Conservation (phyloP, 2,888 invertebrate genomes). For the Drosophila falleni region DNA sequence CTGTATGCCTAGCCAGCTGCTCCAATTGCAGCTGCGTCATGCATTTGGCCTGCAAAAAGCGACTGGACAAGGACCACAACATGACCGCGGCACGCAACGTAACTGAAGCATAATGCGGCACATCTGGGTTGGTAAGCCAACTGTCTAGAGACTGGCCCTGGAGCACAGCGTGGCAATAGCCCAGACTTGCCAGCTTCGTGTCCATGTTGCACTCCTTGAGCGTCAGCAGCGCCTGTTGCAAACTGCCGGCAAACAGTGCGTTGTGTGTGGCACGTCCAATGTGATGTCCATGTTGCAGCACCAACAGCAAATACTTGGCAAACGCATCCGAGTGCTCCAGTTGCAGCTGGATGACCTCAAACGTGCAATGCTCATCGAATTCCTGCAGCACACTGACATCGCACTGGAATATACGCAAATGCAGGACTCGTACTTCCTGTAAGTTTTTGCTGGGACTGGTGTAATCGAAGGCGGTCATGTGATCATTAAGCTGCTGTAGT, state of each 20-base stretch:
- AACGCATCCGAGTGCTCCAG: slow-evolving; percentile 60
- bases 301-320: slow-evolving; percentile 64
- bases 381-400: slow-evolving; percentile 63
- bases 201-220: slow-evolving; percentile 73
- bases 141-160: slow-evolving; percentile 34
- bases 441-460: slow-evolving; percentile 15
- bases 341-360: slow-evolving; percentile 60
- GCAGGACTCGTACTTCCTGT: slow-evolving; percentile 4
- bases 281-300: slow-evolving; percentile 70
- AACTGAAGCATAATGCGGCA: slow-evolving; percentile 52
- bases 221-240: slow-evolving; percentile 63
- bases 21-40: slow-evolving; percentile 54
- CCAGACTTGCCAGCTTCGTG: slow-evolving; percentile 73
- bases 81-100: slow-evolving; percentile 61
- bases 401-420: slow-evolving; percentile 60
- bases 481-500: slow-evolving; percentile 62
- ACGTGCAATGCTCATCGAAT: slow-evolving; percentile 67
- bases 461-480: slow-evolving; percentile 48
- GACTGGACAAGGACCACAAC: slow-evolving; percentile 68
- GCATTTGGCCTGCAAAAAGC: slow-evolving; percentile 71
- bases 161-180: slow-evolving; percentile 71
- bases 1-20: slow-evolving; percentile 43
- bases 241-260: slow-evolving; percentile 61
- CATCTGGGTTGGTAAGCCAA: slow-evolving; percentile 32
- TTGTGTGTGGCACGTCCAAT: slow-evolving; percentile 73